Evolutionary conservation across 2,797 vertebrate genomes (phyloP).

Genomic region (Sphenodon punctatus): DNA sequence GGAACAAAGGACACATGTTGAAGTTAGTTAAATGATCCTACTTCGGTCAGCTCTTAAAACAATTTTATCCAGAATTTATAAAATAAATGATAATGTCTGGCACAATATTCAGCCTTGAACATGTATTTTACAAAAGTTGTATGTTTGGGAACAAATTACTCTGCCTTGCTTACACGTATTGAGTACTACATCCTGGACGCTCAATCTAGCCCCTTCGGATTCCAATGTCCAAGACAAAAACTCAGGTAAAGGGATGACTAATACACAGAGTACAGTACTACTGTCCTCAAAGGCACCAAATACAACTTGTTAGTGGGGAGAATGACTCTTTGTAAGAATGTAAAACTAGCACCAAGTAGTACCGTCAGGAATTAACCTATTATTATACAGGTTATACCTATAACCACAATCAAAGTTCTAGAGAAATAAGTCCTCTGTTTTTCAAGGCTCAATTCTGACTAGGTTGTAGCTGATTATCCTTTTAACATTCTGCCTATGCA

Average conservation of each 20-base stretch:
- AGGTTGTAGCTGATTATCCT: background rate
- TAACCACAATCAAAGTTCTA: fast-evolving
- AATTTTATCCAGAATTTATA: background rate
- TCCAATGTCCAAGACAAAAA: background rate
- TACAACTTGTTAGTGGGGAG: fast-evolving
- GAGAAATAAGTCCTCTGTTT: fast-evolving
- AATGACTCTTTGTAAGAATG: background rate
- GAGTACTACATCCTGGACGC: background rate
- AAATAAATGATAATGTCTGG: background rate
- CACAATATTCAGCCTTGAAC: background rate
- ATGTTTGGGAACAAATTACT: background rate
- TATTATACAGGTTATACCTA: background rate
- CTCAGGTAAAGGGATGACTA: background rate
- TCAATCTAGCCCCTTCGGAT: background rate
- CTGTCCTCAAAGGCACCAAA: background rate
- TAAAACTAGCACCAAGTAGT: background rate
- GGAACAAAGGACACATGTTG: conserved; percentile 38
- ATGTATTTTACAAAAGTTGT: fast-evolving
- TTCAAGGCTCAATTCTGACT: background rate
- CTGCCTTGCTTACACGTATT: background rate
- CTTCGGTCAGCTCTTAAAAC: fast-evolving
- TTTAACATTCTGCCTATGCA: background rate
- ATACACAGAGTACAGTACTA: background rate
- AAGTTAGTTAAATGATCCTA: background rate
- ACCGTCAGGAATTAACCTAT: background rate